phyloP scores from a whole-genome alignment of 2,113 vertebrate genomes.

The Empidonax alnorum region DNA sequence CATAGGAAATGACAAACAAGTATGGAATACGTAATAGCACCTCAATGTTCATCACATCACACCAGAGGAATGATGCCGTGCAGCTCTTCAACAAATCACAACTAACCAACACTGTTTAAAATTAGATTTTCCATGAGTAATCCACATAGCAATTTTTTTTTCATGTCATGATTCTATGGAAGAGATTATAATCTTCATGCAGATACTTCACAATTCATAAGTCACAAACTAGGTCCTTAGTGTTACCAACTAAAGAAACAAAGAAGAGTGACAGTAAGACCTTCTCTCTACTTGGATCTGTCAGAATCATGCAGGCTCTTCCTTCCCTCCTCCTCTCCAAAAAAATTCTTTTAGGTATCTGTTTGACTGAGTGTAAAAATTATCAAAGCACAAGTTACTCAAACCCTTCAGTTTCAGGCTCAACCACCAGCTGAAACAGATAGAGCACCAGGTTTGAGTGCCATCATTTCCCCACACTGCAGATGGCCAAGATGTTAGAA shows the following conservation, averaged over 20 bases:
- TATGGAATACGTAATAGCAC: background rate
- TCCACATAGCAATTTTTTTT: background rate
- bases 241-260: background rate
- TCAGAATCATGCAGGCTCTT: background rate
- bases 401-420: background rate
- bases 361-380: background rate
- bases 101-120: slow-evolving; percentile 23
- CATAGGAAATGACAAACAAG: background rate
- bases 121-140: slow-evolving; percentile 61
- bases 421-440: background rate
- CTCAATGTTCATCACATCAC: background rate
- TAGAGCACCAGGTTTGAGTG: background rate
- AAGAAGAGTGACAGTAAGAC: background rate
- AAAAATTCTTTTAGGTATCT: background rate
- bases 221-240: background rate
- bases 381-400: background rate
- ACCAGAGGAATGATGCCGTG: background rate
- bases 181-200: slow-evolving; percentile 12
- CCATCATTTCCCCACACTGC: background rate
- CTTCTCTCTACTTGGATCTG: background rate
- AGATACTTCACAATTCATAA: background rate
- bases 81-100: slow-evolving; percentile 13
- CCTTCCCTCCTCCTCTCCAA: background rate
- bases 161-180: background rate
- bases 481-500: background rate